A percentile compares a stretch with the other conserved stretches of the same genome.
These are phyloP conservation scores for Syngnathus acus DNA, from an alignment of 2,797 vertebrate species.

Conservation along the genomic window DNA sequence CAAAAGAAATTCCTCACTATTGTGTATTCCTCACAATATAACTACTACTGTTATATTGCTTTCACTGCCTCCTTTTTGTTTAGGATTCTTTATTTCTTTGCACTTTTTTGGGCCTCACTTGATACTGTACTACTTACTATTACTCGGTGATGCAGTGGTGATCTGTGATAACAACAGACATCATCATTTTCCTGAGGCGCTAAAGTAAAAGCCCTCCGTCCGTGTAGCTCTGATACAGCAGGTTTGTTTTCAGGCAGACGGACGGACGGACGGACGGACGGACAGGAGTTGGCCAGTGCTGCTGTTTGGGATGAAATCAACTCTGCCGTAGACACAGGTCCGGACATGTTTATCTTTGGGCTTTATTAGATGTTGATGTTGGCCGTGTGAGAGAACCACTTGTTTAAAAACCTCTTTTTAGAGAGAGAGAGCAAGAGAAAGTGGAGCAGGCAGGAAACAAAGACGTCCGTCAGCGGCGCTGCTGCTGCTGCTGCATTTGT, in stretches of 20 bases:
- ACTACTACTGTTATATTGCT: no score
- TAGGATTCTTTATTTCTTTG: not conserved
- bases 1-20: no score
- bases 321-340: conserved; percentile 66
- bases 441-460: conserved; percentile 1
- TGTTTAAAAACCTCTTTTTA: conserved; percentile 69
- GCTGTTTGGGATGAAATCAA: conserved; percentile 70
- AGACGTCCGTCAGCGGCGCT: not conserved
- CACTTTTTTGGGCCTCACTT: conserved; percentile 19
- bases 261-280: conserved; percentile 70
- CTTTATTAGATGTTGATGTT: conserved; percentile 78
- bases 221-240: conserved; percentile 58
- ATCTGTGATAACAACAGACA: conserved; percentile 36
- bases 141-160: conserved; percentile 17
- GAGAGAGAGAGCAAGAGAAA: conserved; percentile 32
- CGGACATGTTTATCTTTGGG: conserved; percentile 69
- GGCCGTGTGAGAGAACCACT: conserved; percentile 64
- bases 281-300: conserved; percentile 67
- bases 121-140: conserved; percentile 8
- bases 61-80: no score
- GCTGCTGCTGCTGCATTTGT: conserved; percentile 8
- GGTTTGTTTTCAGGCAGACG: conserved; percentile 73
- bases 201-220: conserved; percentile 31
- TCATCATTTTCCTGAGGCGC: conserved; percentile 36
- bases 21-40: no score